Conservation (phyloP, 1,140 invertebrate genomes). For the Sycobia sp. region DNA sequence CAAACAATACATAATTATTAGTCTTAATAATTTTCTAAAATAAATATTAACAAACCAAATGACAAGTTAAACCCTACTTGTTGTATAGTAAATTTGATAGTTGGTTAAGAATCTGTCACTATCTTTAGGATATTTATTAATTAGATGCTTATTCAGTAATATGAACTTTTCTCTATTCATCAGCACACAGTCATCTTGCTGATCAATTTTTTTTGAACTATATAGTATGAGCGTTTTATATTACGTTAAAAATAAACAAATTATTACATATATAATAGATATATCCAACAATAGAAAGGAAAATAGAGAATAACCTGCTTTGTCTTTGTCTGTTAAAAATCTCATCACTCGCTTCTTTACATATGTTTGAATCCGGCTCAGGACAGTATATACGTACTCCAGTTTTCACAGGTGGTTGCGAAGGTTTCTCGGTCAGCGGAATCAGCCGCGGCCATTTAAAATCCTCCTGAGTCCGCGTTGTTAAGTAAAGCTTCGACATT, state of each 20-base stretch:
- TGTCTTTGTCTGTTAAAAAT: neutral
- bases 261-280: neutral
- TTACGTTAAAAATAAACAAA: neutral
- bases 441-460: conserved; percentile 66
- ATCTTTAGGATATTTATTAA: neutral
- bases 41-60: too few relatives aligned
- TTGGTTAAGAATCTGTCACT: neutral
- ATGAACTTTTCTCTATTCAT: conserved; percentile 14
- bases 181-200: neutral
- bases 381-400: conserved; percentile 39
- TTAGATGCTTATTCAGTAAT: neutral
- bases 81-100: conserved; percentile 10
- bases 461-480: conserved; percentile 58
- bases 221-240: too few relatives aligned
- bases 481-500: conserved; percentile 40
- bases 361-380: neutral
- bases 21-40: too few relatives aligned
- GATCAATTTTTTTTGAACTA: neutral
- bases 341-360: neutral
- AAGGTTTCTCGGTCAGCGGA: conserved; percentile 56
- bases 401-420: conserved; percentile 37
- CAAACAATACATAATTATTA: too few relatives aligned
- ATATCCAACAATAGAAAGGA: neutral
- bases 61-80: too few relatives aligned
- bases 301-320: neutral